A percentile compares a stretch with the other conserved stretches of the same genome.
phyloP scores from a whole-genome alignment of 2,888 invertebrate species.

The Aspidapion aeneum region DNA sequence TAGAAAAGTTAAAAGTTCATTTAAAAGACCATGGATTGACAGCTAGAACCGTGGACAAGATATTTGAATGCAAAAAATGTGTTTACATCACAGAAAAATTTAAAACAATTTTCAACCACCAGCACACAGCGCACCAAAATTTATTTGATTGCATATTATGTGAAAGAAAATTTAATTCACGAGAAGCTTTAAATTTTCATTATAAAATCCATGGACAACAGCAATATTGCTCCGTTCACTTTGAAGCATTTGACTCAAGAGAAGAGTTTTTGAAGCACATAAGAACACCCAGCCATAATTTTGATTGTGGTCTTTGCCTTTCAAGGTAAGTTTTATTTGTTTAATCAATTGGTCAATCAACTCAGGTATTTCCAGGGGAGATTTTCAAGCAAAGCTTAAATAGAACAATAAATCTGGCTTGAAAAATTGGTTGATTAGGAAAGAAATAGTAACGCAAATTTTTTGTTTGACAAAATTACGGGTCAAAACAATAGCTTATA shows the following conservation, averaged over 20 bases:
- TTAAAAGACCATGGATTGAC: no score
- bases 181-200: not conserved
- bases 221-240: not conserved
- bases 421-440: no score
- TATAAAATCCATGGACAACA: not conserved
- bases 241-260: not conserved
- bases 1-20: no score
- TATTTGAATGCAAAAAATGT: not conserved
- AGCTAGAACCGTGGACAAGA: no score
- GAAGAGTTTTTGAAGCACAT: not conserved
- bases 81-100: not conserved
- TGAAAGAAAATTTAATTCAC: not conserved
- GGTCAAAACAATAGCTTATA: no score
- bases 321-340: no score
- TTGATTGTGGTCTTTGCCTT: not conserved
- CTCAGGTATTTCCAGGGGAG: no score
- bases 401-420: no score
- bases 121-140: not conserved
- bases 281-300: not conserved
- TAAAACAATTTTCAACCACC: not conserved
- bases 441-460: no score
- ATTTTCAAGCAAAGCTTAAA: no score
- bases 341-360: no score
- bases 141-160: not conserved
- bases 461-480: no score